phyloP scores from a whole-genome alignment of 2,113 vertebrate species.

The Platichthys flesus region DNA sequence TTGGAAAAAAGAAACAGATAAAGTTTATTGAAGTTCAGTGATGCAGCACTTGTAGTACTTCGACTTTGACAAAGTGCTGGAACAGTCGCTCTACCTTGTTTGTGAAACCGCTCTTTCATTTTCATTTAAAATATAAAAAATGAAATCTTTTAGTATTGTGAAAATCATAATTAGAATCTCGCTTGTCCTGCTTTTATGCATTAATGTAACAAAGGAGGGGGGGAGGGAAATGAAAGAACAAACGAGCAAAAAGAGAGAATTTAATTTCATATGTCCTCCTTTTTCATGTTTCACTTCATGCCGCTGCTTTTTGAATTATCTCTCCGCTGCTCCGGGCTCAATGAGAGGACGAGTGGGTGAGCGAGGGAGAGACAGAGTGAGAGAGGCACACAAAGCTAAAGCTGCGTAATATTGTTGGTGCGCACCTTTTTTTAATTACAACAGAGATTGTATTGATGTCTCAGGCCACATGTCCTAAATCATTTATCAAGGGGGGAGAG shows the following conservation, averaged over 20 bases:
- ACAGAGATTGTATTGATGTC: conserved; percentile 83
- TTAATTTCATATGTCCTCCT: conserved; percentile 73
- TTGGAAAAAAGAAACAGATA: conserved; percentile 26
- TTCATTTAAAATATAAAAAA: conserved; percentile 44
- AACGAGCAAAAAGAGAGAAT: conserved; percentile 77
- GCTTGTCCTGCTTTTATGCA: conserved; percentile 73
- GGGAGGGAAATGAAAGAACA: conserved; percentile 75
- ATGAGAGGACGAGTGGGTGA: conserved; percentile 61
- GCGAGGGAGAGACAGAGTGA: conserved; percentile 30
- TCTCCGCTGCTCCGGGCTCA: conserved; percentile 75
- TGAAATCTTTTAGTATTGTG: conserved; percentile 58
- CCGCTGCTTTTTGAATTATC: conserved; percentile 82
- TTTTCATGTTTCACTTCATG: conserved; percentile 77
- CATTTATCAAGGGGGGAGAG: conserved; percentile 79
- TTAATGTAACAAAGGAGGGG: conserved; percentile 72
- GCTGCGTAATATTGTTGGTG: conserved; percentile 79
- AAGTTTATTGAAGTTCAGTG: conserved; percentile 58
- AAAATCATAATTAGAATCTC: conserved; percentile 82
- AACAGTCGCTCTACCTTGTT: conserved; percentile 69
- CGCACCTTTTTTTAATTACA: conserved; percentile 83
- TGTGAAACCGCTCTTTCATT: conserved; percentile 71
- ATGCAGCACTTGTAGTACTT: conserved; percentile 54
- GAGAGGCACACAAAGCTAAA: conserved; percentile 59
- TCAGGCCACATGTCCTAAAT: conserved; percentile 80
- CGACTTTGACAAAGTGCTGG: conserved; percentile 77